Conservation (phyloP, 2,113 vertebrate genomes). For the Nesogale talazaci region DNA sequence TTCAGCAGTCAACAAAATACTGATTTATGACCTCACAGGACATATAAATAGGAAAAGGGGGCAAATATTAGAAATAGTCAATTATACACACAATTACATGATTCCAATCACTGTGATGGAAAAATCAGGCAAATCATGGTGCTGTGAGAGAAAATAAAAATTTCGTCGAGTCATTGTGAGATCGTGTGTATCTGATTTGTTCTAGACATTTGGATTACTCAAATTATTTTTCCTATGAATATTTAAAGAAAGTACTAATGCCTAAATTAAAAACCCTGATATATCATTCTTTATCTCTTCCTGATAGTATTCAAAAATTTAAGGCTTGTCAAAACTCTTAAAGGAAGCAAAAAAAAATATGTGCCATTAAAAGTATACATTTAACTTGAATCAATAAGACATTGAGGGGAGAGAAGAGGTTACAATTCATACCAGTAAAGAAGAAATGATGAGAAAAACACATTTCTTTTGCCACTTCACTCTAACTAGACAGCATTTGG, state of each 20-base stretch:
- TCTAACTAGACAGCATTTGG: not conserved
- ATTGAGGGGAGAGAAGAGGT: not conserved
- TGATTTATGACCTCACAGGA: not conserved
- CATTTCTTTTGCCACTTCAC: not conserved
- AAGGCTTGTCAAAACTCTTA: slow-evolving; percentile 21
- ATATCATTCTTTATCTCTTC: not conserved
- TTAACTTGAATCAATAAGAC: slow-evolving; percentile 32
- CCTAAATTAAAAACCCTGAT: slow-evolving; percentile 1
- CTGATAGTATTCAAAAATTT: not conserved
- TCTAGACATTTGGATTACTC: not conserved
- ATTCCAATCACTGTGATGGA: not conserved
- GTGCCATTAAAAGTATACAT: not conserved
- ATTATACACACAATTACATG: slow-evolving; percentile 1
- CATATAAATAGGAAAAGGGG: not conserved
- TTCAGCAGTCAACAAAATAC: not conserved
- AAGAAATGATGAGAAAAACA: not conserved
- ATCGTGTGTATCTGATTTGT: not conserved
- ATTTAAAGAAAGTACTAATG: not conserved
- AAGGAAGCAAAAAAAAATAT: not conserved
- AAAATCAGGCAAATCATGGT: not conserved
- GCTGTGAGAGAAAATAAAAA: not conserved
- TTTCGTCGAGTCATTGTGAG: not conserved
- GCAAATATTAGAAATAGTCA: not conserved
- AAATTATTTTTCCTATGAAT: not conserved
- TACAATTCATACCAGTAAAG: not conserved